Evolutionary conservation across 2,797 vertebrate species (phyloP).

Genomic region (Hydrolagus colliei): DNA sequence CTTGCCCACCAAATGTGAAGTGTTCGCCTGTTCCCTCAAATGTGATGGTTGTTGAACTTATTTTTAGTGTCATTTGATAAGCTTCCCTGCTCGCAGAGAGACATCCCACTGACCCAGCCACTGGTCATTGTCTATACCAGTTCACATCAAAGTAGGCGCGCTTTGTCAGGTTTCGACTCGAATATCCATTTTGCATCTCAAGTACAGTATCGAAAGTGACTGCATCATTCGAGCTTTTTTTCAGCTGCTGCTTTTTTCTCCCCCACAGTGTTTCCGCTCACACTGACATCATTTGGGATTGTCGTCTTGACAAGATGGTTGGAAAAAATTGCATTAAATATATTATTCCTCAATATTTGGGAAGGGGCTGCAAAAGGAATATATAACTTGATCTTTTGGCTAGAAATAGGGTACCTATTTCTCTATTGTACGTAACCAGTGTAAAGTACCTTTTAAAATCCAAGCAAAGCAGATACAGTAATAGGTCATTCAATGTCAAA

Average conservation of each 20-base stretch:
- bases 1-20: constrained; percentile 66
- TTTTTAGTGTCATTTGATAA: constrained; percentile 99
- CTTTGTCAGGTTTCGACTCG: constrained; percentile 98
- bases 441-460: constrained; percentile 50
- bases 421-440: constrained; percentile 45
- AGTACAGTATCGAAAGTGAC: constrained; percentile 96
- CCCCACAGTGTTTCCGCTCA: constrained; percentile 71
- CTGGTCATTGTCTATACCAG: constrained; percentile 99
- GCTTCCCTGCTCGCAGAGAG: constrained; percentile 78
- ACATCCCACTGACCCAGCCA: constrained; percentile 98
- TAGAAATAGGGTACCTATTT: constrained; percentile 59
- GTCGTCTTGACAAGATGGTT: constrained; percentile 72
- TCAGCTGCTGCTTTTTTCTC: constrained; percentile 77
- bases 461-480: constrained; percentile 57
- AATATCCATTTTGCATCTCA: constrained; percentile 95
- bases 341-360: constrained; percentile 50
- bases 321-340: constrained; percentile 63
- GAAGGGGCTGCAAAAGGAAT: constrained; percentile 39
- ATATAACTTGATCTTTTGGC: constrained; percentile 21
- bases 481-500: constrained; percentile 89
- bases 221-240: constrained; percentile 94
- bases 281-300: constrained; percentile 78
- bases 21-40: constrained; percentile 70
- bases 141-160: constrained; percentile 87
- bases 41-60: constrained; percentile 96